Evolutionary conservation across 1,140 invertebrate species (phyloP).

Genomic region (Brachystomella parvula): DNA sequence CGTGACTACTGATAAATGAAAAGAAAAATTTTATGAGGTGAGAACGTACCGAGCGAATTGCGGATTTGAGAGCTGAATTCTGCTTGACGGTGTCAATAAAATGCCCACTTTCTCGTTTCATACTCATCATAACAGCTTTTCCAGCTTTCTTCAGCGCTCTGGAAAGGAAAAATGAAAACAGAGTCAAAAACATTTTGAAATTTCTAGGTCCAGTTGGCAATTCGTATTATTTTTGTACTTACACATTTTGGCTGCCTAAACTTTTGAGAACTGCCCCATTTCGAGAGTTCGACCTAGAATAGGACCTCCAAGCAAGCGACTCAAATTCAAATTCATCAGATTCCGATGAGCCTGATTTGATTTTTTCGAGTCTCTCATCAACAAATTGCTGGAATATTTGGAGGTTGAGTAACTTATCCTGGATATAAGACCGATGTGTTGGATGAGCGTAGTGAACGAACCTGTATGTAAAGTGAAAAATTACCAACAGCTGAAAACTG

Average conservation of each 20-base stretch:
- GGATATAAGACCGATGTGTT: constrained; percentile 25
- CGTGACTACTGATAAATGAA: too few species aligned
- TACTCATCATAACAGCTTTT: constrained; percentile 38
- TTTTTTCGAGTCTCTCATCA: constrained; percentile 77
- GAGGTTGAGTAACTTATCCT: constrained; percentile 71
- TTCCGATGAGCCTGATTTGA: constrained; percentile 79
- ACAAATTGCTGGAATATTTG: constrained; percentile 97
- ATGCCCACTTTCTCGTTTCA: constrained; percentile 35
- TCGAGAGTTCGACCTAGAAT: constrained; percentile 49
- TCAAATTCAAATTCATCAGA: constrained; percentile 92
- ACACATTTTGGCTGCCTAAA: constrained; percentile 58
- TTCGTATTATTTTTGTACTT: constrained; percentile 33
- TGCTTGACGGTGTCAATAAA: constrained; percentile 52
- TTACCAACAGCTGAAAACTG: neutral
- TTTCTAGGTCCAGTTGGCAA: too few species aligned
- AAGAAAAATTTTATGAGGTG: constrained; percentile 21
- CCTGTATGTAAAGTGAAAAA: constrained; percentile 18
- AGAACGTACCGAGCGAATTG: constrained; percentile 65
- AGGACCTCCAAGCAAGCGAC: constrained; percentile 58
- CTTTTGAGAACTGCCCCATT: neutral
- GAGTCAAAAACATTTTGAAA: too few species aligned
- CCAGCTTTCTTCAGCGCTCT: constrained; percentile 35
- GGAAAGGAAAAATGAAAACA: constrained; percentile 39
- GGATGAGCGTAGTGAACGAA: constrained; percentile 31
- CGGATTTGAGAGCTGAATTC: constrained; percentile 71